Base-by-base conservation (phyloP, 2,888 invertebrate species). In the Cyclophora albipunctata region DNA sequence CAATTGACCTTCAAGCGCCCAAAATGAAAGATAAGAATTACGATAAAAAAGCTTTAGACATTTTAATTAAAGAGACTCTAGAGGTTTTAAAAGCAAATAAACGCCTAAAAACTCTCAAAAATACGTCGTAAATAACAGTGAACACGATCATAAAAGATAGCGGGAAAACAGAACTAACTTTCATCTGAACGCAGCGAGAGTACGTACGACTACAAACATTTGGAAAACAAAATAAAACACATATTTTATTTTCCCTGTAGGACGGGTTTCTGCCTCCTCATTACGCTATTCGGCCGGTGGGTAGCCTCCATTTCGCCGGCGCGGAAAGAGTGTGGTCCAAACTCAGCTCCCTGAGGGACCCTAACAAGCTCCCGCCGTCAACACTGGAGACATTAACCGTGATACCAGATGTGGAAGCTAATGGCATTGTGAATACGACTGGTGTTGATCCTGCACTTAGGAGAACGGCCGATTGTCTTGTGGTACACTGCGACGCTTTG, bases 401-500 rank as follows among this genome's bases (percentile, higher is more conserved):
- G 3, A 51, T 75, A 7, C 65, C 71, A 3, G 69, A 71, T 6
- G 52, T 42, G 50, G 41, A 2, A n/a, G 53, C 49, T 20, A 61
- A 63, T 43, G 58, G 57, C 48, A 52, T 52, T 20, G 46, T 46
- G 43, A 54, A 46, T 34, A 5, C 4, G 4, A 34, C 4, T n/a
- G 53, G 34, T 42, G 46, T 42, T 45, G 50, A 51, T 6, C 53
- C 47, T 43, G 56, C 56, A 33, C 56, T 34, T 35, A 60, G 60
- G 34, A 69, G 57, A 52, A 45, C 65, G 20, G 57, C 72, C 4
- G 67, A 71, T 45, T 49, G 79, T 7, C 64, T 93, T 33, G 91
- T 93, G 20, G 75, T 94, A 6, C 91, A 93, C 66, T 93, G 93
- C 67, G 84, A 89, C 47, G 88, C 90, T 49, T 83, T 94, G 46